A percentile compares a stretch with the other conserved stretches of the same genome.
Conservation (phyloP, 2,113 vertebrate genomes). For the Leucoraja erinaceus region DNA sequence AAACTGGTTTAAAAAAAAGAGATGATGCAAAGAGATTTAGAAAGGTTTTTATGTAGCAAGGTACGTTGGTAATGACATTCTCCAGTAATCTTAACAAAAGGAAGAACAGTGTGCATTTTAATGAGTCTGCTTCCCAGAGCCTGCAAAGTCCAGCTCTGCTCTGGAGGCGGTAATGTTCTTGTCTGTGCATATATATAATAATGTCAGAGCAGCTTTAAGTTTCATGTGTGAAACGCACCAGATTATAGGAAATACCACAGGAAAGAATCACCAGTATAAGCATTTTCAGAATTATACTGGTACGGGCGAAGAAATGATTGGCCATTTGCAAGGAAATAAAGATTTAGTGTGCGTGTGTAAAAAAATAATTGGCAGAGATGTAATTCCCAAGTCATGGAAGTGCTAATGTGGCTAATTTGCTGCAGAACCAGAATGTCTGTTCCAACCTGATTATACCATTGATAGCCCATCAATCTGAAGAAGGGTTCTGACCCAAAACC, state of each 20-base stretch:
- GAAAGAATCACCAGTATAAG: neutral
- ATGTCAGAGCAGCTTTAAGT: neutral
- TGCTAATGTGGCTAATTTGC: neutral
- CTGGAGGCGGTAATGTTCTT: neutral
- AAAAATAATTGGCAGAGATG: neutral
- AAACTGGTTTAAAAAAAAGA: neutral
- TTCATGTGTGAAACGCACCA: slow-evolving; percentile 6
- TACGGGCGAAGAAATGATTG: slow-evolving; percentile 8
- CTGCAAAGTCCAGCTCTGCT: neutral
- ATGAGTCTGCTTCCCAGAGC: neutral
- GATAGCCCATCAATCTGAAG: no score
- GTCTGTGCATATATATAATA: neutral
- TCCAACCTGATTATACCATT: neutral
- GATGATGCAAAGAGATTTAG: neutral
- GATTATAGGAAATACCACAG: neutral
- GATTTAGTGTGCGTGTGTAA: neutral
- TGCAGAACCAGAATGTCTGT: neutral
- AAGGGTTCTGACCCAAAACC: no score
- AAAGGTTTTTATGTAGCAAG: neutral
- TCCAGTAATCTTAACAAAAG: neutral
- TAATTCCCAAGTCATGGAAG: neutral
- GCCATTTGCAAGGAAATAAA: slow-evolving; percentile 29
- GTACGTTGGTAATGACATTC: neutral
- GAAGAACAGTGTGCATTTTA: neutral
- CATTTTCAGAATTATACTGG: neutral